phyloP scores from a whole-genome alignment of 2,888 invertebrate species.

The Bombylius discolor region DNA sequence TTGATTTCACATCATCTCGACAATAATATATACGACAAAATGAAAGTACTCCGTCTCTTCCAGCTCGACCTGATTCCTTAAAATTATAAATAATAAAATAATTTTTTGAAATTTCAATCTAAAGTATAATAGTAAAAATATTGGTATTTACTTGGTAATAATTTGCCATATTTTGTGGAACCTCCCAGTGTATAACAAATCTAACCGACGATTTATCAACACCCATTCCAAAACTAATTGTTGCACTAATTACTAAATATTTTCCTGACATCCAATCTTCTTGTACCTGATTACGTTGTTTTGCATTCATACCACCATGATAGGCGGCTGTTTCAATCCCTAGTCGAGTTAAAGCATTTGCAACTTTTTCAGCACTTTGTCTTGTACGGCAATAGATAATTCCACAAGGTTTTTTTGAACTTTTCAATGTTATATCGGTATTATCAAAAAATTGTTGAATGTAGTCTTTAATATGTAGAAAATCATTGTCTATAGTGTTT shows the following conservation, averaged over 20 bases:
- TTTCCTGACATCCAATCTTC: constrained; percentile 85
- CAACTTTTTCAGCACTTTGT: constrained; percentile 77
- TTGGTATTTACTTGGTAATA: constrained; percentile 57
- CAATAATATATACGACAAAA: constrained; percentile 88
- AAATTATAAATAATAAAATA: neutral
- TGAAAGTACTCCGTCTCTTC: constrained; percentile 81
- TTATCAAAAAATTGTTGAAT: constrained; percentile 32
- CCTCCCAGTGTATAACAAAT: constrained; percentile 93
- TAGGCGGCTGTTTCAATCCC: constrained; percentile 72
- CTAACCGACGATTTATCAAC: constrained; percentile 93
- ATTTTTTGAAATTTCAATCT: neutral
- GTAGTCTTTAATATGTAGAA: constrained; percentile 65
- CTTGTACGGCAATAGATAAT: constrained; percentile 93
- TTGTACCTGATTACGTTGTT: constrained; percentile 66
- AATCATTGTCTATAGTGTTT: constrained; percentile 70
- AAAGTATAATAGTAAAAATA: neutral
- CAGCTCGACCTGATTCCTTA: constrained; percentile 89
- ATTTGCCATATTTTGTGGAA: constrained; percentile 87
- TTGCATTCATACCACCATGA: constrained; percentile 72
- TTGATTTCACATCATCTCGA: constrained; percentile 62
- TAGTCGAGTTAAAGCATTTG: constrained; percentile 56
- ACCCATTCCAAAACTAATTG: constrained; percentile 99
- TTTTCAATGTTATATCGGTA: constrained; percentile 16
- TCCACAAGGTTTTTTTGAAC: constrained; percentile 52
- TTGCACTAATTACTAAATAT: constrained; percentile 85